phyloP scores from a whole-genome alignment of 1,140 invertebrate genomes.

The Drosophila ogumai region DNA sequence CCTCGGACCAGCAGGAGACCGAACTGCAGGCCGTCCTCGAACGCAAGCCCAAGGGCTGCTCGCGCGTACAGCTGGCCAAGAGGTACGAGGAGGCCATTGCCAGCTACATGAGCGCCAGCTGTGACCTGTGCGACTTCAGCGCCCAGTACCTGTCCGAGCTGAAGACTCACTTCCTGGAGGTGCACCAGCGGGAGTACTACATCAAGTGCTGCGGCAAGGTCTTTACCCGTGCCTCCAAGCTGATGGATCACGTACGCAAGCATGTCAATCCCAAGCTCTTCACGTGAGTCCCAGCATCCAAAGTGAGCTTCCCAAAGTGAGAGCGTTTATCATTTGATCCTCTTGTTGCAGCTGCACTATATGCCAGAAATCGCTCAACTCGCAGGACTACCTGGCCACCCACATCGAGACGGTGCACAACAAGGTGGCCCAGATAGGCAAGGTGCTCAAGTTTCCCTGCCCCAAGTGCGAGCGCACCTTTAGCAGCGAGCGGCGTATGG shows the following conservation, averaged over 20 bases:
- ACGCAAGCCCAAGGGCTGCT: constrained; percentile 71
- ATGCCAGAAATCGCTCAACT: constrained; percentile 76
- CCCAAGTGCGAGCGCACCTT: constrained; percentile 73
- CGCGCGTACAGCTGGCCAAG: constrained; percentile 63
- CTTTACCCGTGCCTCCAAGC: constrained; percentile 66
- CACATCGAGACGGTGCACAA: constrained; percentile 78
- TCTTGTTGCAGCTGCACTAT: constrained; percentile 60
- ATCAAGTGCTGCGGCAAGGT: constrained; percentile 77
- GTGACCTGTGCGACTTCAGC: constrained; percentile 70
- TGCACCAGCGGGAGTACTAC: constrained; percentile 69
- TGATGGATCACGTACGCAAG: constrained; percentile 77
- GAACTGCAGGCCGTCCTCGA: constrained; percentile 63
- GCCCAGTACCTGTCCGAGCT: constrained; percentile 65
- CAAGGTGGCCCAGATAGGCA: constrained; percentile 63
- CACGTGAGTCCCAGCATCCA: constrained; percentile 49
- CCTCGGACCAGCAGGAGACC: constrained; percentile 32
- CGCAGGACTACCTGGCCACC: constrained; percentile 69
- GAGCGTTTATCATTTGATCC: background rate
- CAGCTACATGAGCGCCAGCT: constrained; percentile 73
- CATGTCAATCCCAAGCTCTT: constrained; percentile 78
- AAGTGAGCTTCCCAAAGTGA: too few species aligned
- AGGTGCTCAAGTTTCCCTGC: constrained; percentile 63
- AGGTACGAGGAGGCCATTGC: constrained; percentile 73
- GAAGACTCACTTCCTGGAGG: constrained; percentile 66
- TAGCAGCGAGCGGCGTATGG: constrained; percentile 61